Conservation (phyloP, 2,888 invertebrate species). For the Anaspis maculata region DNA sequence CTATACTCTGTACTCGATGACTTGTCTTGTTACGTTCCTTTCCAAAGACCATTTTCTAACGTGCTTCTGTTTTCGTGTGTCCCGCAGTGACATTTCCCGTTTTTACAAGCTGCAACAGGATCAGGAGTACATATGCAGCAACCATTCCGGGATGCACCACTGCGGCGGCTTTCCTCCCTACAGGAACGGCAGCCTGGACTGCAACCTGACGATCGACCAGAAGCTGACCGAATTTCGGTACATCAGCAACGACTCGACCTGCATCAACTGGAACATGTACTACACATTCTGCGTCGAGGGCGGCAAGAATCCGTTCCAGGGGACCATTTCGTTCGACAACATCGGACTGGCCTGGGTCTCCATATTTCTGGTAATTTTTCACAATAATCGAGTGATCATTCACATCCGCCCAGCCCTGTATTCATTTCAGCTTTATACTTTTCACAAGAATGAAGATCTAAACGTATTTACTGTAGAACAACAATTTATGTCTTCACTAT, state of each 20-base stretch:
- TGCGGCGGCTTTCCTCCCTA: constrained; percentile 79
- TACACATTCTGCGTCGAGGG: constrained; percentile 91
- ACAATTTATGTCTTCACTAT: too few species aligned
- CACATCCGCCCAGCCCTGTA: too few species aligned
- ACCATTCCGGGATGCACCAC: constrained; percentile 90
- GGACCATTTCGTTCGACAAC: constrained; percentile 99
- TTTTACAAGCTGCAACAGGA: constrained; percentile 69
- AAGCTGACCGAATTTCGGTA: constrained; percentile 26
- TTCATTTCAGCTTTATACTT: constrained; percentile 1
- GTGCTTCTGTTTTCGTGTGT: constrained; percentile 1
- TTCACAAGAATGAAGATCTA: too few species aligned
- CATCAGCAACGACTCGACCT: constrained; percentile 48
- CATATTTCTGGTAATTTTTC: constrained; percentile 92
- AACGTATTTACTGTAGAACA: too few species aligned
- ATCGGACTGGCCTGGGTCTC: constrained; percentile 99
- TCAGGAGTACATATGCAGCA: constrained; percentile 95
- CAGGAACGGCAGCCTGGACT: constrained; percentile 62
- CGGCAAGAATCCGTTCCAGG: constrained; percentile 95
- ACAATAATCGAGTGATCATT: too few species aligned
- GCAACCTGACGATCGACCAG: constrained; percentile 57
- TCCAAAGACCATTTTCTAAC: too few species aligned
- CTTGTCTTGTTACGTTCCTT: too few species aligned
- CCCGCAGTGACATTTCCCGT: constrained; percentile 53
- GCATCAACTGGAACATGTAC: constrained; percentile 99
- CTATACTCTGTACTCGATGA: too few species aligned